phyloP scores from a whole-genome alignment of 2,113 vertebrate species.

The Eleginops maclovinus region DNA sequence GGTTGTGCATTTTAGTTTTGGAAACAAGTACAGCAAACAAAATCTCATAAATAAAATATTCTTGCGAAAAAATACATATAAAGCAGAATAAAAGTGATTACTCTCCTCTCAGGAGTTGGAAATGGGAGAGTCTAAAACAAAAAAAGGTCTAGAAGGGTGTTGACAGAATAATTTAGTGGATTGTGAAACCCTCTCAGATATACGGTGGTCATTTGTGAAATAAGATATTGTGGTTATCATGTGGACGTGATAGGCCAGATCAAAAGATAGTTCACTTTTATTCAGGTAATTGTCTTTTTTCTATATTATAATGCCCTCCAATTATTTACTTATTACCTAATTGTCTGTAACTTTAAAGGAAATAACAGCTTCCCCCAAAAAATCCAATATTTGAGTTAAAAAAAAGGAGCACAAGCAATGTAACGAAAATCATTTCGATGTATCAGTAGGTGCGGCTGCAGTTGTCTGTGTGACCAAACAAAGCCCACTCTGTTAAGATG shows the following conservation, averaged over 20 bases:
- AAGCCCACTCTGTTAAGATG: slow-evolving; percentile 33
- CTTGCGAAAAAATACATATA: too few relatives aligned
- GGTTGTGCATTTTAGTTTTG: too few relatives aligned
- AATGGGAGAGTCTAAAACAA: background rate
- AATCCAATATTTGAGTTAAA: background rate
- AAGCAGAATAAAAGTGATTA: background rate
- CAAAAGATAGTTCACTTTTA: slow-evolving; percentile 16
- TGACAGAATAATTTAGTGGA: background rate
- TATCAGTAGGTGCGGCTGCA: background rate
- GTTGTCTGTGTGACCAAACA: slow-evolving; percentile 12
- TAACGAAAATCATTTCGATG: background rate
- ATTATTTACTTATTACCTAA: background rate
- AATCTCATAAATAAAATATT: too few relatives aligned
- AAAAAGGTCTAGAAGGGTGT: slow-evolving; percentile 7
- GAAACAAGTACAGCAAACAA: too few relatives aligned
- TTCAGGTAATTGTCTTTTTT: background rate
- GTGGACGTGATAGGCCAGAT: slow-evolving; percentile 5
- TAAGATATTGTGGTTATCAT: slow-evolving; percentile 4
- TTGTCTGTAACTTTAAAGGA: background rate
- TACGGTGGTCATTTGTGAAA: slow-evolving; percentile 20
- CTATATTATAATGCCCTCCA: background rate
- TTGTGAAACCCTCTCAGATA: background rate
- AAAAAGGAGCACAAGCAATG: background rate
- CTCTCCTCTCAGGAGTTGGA: background rate
- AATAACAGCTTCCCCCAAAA: background rate